These are phyloP conservation scores for Ferrisia virgata DNA, from an alignment of 2,888 invertebrate species.

Conservation along the genomic window DNA sequence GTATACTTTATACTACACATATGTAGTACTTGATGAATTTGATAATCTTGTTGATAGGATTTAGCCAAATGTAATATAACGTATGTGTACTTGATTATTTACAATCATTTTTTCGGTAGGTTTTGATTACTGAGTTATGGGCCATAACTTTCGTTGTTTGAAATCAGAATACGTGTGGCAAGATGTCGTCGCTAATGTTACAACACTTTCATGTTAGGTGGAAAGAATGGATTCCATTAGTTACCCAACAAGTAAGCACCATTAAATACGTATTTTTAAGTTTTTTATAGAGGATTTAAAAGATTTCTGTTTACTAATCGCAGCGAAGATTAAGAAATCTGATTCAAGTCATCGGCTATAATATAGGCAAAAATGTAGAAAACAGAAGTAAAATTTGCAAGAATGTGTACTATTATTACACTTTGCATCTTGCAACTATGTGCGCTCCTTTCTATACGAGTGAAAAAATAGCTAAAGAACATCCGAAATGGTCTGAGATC, in stretches of 20 bases:
- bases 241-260: constrained; percentile 71
- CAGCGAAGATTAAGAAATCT: constrained; percentile 74
- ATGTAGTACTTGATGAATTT: no score
- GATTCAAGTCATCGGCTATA: constrained; percentile 69
- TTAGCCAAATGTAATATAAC: no score
- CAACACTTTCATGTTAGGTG: constrained; percentile 58
- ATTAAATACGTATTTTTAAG: background rate
- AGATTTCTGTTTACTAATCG: constrained; percentile 50
- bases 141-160: background rate
- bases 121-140: constrained; percentile 1
- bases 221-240: constrained; percentile 75
- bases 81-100: no score
- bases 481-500: constrained; percentile 79
- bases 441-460: constrained; percentile 82
- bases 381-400: constrained; percentile 52
- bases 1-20: no score
- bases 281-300: background rate
- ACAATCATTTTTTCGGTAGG: background rate
- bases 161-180: background rate
- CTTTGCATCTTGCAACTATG: constrained; percentile 75
- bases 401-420: constrained; percentile 68
- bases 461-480: constrained; percentile 66
- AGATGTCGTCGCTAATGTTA: constrained; percentile 31
- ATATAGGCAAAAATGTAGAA: constrained; percentile 56
- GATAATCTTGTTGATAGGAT: no score